phyloP scores from a whole-genome alignment of 2,797 vertebrate species.

The Rhincodon typus region DNA sequence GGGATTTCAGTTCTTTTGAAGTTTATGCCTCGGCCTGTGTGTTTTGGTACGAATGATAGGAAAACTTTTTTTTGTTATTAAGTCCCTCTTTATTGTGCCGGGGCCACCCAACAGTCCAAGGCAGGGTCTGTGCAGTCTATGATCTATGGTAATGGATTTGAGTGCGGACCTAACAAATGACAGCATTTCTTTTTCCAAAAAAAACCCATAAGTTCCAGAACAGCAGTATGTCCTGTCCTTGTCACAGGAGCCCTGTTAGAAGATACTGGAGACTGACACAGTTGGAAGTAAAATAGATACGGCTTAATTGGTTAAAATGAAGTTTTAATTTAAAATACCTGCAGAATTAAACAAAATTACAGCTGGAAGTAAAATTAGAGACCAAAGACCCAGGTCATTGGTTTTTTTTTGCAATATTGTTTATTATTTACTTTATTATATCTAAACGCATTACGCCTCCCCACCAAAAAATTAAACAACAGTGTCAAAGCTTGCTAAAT shows the following conservation, averaged over 20 bases:
- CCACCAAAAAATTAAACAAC: constrained; percentile 46
- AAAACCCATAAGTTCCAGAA: not conserved
- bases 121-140: constrained; percentile 41
- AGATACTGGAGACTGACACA: not conserved
- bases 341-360: too few relatives aligned
- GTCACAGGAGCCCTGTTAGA: constrained; percentile 19
- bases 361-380: not conserved
- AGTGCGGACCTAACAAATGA: constrained; percentile 38
- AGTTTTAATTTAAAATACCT: too few relatives aligned
- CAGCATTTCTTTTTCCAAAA: constrained; percentile 36
- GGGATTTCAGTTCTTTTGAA: constrained; percentile 49
- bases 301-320: too few relatives aligned
- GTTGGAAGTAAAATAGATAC: not conserved
- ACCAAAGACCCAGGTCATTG: not conserved
- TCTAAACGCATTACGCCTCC: not conserved
- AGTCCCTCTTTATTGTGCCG: constrained; percentile 41
- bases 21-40: constrained; percentile 44
- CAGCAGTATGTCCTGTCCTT: not conserved
- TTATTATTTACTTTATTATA: constrained; percentile 1
- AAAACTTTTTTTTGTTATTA: constrained; percentile 37
- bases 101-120: constrained; percentile 50
- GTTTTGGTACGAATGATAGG: constrained; percentile 42
- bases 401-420: not conserved
- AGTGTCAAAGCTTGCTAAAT: constrained; percentile 52
- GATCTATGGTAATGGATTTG: constrained; percentile 47